Conservation (phyloP, 2,797 vertebrate species). For the Halcyon badia region DNA sequence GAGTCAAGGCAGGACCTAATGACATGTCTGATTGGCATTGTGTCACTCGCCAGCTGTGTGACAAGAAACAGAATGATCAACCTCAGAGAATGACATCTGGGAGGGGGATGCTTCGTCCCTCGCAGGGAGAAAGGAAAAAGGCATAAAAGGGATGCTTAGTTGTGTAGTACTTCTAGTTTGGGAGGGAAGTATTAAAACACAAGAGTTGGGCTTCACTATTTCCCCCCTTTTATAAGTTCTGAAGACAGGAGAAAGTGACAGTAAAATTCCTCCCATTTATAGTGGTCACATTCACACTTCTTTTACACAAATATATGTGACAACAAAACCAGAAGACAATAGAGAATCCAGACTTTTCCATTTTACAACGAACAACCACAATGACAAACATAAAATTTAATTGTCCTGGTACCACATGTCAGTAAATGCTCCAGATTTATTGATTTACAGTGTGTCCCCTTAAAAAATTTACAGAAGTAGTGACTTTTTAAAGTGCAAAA, state of each 20-base stretch:
- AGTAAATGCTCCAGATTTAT: constrained; percentile 19
- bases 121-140: not conserved
- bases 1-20: constrained; percentile 3
- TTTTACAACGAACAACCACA: constrained; percentile 57
- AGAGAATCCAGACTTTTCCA: constrained; percentile 20
- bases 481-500: not conserved
- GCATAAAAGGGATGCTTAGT: not conserved
- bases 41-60: constrained; percentile 24
- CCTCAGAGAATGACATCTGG: constrained; percentile 17
- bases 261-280: constrained; percentile 47
- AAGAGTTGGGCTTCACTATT: not conserved
- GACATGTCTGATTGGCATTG: not conserved
- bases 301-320: constrained; percentile 43
- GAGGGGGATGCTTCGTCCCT: not conserved
- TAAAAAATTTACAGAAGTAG: not conserved
- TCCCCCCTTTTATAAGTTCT: not conserved
- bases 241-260: constrained; percentile 28
- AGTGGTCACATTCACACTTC: constrained; percentile 56
- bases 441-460: constrained; percentile 24
- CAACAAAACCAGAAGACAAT: constrained; percentile 50
- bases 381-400: constrained; percentile 46
- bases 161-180: not conserved
- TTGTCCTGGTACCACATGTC: constrained; percentile 49
- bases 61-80: constrained; percentile 6
- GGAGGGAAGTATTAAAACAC: not conserved